Conservation (phyloP, 1,140 invertebrate species). For the Drosophila orena region DNA sequence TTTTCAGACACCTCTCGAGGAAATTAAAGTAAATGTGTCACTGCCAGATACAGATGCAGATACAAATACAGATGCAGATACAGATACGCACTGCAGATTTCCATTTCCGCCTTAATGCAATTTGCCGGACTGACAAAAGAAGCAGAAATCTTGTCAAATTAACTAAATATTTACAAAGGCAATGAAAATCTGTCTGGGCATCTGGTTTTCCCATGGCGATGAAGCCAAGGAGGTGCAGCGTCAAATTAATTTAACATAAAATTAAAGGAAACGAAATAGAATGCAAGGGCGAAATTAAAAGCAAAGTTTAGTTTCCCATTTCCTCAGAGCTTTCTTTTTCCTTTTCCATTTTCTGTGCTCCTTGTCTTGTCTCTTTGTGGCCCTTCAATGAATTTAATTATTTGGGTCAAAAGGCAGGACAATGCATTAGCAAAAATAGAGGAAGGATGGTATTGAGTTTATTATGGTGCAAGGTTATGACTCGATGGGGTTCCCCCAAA, state of each 20-base stretch:
- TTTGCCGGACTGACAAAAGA: constrained; percentile 16
- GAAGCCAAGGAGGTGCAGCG: constrained; percentile 36
- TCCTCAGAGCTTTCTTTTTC: background rate
- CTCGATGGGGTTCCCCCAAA: constrained; percentile 8
- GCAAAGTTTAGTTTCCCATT: constrained; percentile 49
- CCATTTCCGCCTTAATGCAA: constrained; percentile 36
- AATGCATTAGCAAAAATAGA: constrained; percentile 49
- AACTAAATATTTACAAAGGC: constrained; percentile 78
- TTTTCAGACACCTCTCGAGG: constrained; percentile 16
- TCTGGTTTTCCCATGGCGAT: constrained; percentile 5
- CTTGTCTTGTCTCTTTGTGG: constrained; percentile 16
- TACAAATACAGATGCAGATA: constrained; percentile 9
- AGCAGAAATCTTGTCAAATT: constrained; percentile 55
- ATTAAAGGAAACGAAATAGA: constrained; percentile 69
- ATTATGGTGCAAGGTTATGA: constrained; percentile 55
- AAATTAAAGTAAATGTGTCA: constrained; percentile 38
- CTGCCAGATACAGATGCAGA: constrained; percentile 13
- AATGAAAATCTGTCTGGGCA: constrained; percentile 59
- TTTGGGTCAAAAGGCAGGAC: constrained; percentile 79
- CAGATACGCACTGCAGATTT: constrained; percentile 20
- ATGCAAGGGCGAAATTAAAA: constrained; percentile 55
- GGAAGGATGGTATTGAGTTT: constrained; percentile 55
- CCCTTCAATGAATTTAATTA: constrained; percentile 74
- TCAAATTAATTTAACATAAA: constrained; percentile 81
- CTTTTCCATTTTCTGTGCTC: background rate